A percentile compares a stretch with the other conserved stretches of the same genome.
Evolutionary conservation across 2,888 invertebrate genomes (phyloP).

Genomic region (Sylvicola cinctus): DNA sequence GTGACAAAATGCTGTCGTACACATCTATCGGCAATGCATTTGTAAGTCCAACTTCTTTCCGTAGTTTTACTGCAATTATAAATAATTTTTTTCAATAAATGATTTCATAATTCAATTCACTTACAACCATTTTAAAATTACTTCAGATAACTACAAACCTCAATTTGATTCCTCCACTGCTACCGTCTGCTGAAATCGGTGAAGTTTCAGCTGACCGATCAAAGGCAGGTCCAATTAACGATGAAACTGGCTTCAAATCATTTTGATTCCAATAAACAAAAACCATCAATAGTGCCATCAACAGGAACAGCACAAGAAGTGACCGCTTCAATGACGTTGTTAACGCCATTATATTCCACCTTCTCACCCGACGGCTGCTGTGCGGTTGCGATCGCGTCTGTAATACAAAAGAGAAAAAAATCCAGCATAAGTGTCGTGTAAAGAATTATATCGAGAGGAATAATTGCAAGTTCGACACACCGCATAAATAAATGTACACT

Average conservation of each 20-base stretch:
- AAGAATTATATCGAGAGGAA: background rate
- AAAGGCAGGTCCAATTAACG: too few relatives aligned
- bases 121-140: too few relatives aligned
- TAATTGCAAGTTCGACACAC: background rate
- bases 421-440: background rate
- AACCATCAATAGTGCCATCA: constrained; percentile 32
- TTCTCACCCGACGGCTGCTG: too few relatives aligned
- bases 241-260: constrained; percentile 23
- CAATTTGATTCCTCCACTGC: too few relatives aligned
- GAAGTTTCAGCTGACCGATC: too few relatives aligned
- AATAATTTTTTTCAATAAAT: too few relatives aligned
- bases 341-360: constrained; percentile 20
- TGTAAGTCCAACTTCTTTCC: constrained; percentile 51
- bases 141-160: too few relatives aligned
- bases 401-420: background rate
- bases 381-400: constrained; percentile 1
- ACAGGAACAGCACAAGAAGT: constrained; percentile 31
- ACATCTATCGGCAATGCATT: constrained; percentile 47
- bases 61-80: constrained; percentile 11
- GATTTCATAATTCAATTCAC: too few relatives aligned
- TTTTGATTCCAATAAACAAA: constrained; percentile 41
- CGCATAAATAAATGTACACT: too few relatives aligned
- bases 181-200: too few relatives aligned
- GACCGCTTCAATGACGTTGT: constrained; percentile 31
- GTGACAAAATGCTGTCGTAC: constrained; percentile 31